phyloP scores from a whole-genome alignment of 2,113 vertebrate species.

The Megaleporinus macrocephalus region DNA sequence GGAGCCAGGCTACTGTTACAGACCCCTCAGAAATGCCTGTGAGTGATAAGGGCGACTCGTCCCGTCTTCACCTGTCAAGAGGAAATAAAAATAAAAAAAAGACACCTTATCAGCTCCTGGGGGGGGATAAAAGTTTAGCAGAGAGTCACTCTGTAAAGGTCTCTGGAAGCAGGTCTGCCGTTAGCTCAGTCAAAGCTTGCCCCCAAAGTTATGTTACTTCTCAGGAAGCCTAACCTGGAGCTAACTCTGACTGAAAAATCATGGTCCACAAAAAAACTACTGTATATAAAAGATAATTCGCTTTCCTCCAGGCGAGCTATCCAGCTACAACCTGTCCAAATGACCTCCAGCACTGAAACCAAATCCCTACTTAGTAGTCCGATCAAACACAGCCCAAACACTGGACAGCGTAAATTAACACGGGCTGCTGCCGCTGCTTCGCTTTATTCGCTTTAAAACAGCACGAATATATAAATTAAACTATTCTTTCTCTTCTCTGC shows the following conservation, averaged over 20 bases:
- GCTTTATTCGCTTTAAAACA: neutral
- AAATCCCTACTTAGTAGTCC: slow-evolving; percentile 81
- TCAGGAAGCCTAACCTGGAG: neutral
- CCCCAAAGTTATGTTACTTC: no score
- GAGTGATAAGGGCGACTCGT: slow-evolving; percentile 43
- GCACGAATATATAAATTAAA: neutral
- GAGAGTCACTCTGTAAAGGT: no score
- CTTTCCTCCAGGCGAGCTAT: neutral
- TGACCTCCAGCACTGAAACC: slow-evolving; percentile 70
- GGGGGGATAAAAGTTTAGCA: neutral
- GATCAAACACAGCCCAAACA: slow-evolving; percentile 75
- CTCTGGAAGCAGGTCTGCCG: neutral
- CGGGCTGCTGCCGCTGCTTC: slow-evolving; percentile 62
- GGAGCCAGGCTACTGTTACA: slow-evolving; percentile 71
- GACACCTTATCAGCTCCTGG: neutral
- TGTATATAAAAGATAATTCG: neutral
- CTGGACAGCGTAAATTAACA: slow-evolving; percentile 81
- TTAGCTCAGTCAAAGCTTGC: neutral
- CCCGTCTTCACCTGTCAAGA: slow-evolving; percentile 61
- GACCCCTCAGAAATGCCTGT: slow-evolving; percentile 51
- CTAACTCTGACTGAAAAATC: neutral
- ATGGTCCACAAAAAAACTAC: neutral
- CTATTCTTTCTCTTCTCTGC: neutral
- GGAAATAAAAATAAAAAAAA: slow-evolving; percentile 14
- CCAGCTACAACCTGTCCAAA: slow-evolving; percentile 55